Evolutionary conservation across 2,888 invertebrate species (phyloP), one percentile per base, ranked within the genome.

Genomic region (Aspidiotus rigidus): DNA sequence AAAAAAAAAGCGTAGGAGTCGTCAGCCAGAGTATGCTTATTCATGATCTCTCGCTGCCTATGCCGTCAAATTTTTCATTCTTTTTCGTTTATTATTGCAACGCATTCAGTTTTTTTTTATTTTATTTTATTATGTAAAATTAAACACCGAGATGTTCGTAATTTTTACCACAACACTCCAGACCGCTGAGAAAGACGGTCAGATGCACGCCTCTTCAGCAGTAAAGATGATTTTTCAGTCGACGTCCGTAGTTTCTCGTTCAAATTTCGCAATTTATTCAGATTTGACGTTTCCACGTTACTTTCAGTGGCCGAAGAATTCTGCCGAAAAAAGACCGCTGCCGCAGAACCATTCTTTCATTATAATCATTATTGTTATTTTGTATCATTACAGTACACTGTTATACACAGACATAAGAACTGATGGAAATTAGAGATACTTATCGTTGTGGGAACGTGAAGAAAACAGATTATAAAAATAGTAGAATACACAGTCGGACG

Each of bases 1-100:
- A 16, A 56, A 59, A 39, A 28, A 28, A 39, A 9, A 13, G 28
- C 59, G 59, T 59, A 59, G 59, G 59, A 59, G 59, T 28, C 39
- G 39, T 39, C 59, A 39, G 28, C 39, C 28, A 9, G 6, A 11
- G 7, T 59, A 39, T 59, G 59, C 59, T 59, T 59, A 59, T 39
- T 59, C 59, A 59, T 59, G 59, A 10, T 59, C 59, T 59, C 28
- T 10, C 59, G 39, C 17, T 28, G 16, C 16, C 17, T 39, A 28
- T 39, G 49, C 49, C 49, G 49, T 49, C 49, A 17, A 59, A 59
- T 28, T 28, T 59, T 39, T 16, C 59, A 59, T 59, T 39, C 9
- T 59, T 13, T 39, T 59, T 39, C 39, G 28, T 28, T 6, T 7
- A 39, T 39, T 7, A 28, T 59, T 59, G 13, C 39, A 28, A 13